Base-by-base conservation (phyloP, 2,797 vertebrate species). In the Prunella strophiata region DNA sequence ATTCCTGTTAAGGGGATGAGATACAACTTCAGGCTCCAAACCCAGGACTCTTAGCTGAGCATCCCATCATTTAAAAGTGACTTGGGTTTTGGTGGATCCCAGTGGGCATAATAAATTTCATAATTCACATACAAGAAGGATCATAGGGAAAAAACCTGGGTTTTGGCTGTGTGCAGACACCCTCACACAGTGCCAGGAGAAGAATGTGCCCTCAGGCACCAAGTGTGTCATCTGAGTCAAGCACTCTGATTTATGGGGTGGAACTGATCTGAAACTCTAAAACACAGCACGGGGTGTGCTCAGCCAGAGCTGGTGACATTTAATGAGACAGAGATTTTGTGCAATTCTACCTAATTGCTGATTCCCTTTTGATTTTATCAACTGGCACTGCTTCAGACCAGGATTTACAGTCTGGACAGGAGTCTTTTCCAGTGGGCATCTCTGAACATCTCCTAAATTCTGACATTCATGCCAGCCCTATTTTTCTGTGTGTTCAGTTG, bases 281-380 rank as follows among this genome's bases (percentile, higher is more conserved):
- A 80, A 29, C 32, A 13, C 0, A 0, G 21, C 61, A 45, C 1
- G 1, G 48, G 34, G 23, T 0, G 0, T 10, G 40, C 34, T 36
- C 36, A 36, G 36, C 36, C 36, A 36, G 36, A 36, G 36, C 36
- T 36, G 36, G 36, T 62, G 71, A 15, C 51, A 12, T 43, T 81
- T 73, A 68, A 17, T 34, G 47, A 42, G 62, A 34, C 9, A 7
- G 7, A 67, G 45, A 47, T 43, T 68, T 61, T 65, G 16, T 20
- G 19, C n/a, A 76, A 34, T 66, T 80, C 47, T 23, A 15, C 34
- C 3, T 1, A 34, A 58, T 48, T 54, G 38, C 34, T 21, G 13
- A 48, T 73, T 94, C 34, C 51, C 65, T 62, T 86, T 57, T 61
- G 59, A 48, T 76, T 89, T 65, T 8, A 1, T 40, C 11, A 70